These are phyloP conservation scores for Kryptolebias marmoratus DNA, from an alignment of 2,113 vertebrate genomes.

Conservation along the genomic window DNA sequence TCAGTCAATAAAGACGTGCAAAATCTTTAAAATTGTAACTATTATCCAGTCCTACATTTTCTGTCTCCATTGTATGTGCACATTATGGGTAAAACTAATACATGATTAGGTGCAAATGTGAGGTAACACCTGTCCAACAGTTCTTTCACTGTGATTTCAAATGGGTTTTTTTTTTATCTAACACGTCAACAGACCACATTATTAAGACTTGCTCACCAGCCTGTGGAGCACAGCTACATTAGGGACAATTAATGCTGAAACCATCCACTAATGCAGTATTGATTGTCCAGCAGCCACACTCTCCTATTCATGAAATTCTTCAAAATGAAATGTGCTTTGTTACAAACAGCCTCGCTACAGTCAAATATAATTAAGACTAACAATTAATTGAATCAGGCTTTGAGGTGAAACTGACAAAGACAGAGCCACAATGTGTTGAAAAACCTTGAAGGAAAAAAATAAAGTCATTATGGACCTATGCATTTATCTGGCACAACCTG, in stretches of 20 bases:
- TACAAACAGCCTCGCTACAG: conserved; percentile 41
- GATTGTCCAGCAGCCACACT: conserved; percentile 58
- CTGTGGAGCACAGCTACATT: conserved; percentile 24
- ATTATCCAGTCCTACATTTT: no score
- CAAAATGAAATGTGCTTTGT: conserved; percentile 67
- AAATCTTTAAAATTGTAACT: no score
- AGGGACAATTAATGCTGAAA: conserved; percentile 57
- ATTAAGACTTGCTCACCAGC: conserved; percentile 2
- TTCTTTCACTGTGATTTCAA: not conserved
- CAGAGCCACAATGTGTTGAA: conserved; percentile 20
- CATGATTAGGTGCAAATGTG: conserved; percentile 1
- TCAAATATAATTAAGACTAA: conserved; percentile 63
- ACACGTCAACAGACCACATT: not conserved
- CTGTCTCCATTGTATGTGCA: no score
- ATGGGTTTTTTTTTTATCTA: conserved; percentile 2
- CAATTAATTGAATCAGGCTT: conserved; percentile 56
- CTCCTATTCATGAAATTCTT: conserved; percentile 64
- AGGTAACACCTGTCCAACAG: not conserved
- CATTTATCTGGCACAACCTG: conserved; percentile 49
- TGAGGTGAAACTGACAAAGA: conserved; percentile 43
- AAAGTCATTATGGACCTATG: conserved; percentile 27
- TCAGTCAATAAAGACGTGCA: no score
- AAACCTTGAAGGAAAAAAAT: conserved; percentile 18
- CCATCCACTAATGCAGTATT: conserved; percentile 54
- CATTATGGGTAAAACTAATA: conserved; percentile 7